Evolutionary conservation across 2,113 vertebrate genomes (phyloP), one percentile per base, ranked within the genome.

Genomic region (Cephalopterus ornatus): DNA sequence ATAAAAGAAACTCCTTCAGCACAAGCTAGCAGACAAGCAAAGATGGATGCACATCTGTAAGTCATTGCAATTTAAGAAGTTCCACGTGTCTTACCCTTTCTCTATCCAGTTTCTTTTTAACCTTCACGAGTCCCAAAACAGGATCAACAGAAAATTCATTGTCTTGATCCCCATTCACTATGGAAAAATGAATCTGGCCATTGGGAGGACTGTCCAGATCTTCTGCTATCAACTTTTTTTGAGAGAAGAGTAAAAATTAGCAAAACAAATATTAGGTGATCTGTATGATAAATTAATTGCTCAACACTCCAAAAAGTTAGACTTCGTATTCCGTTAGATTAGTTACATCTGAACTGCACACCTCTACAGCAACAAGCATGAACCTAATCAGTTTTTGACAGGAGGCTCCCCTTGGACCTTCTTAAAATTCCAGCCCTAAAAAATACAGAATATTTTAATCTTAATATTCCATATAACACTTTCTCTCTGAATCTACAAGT

Each of bases 41-140:
- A 82, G 61, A 76, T 27, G 12, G 65, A 85, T 32, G 70, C 27
- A 91, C 68, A 87, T 87, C 74, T 89, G 53, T 74, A 94, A 95
- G 70, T 83, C 49, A 73, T 39, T 75, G 22, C 22, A 81, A 95
- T 39, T 55, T 75, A 70, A 82, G 63, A 62, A 86, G 33, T 67
- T 44, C 74, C 77, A 46, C 23, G 10, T 37, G 55, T 61, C 99
- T 98, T 97, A 99, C 99, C 97, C 97, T 98, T 98, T 99, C 99
- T 91, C 99, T 97, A 96, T 99, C 99, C 97, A 99, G 98, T 82
- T 98, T 99, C 97, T 99, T 99, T 97, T 99, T 99, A 95, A 99
- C 99, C 74, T 99, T 99, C 97, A 99, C 98, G 16, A 99, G 98
- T 56, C 99, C 99, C 73, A 98, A 95, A 88, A 98, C 91, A 65